Base-by-base conservation (phyloP, 2,888 invertebrate species). In the Eudasyphora cyanicolor region DNA sequence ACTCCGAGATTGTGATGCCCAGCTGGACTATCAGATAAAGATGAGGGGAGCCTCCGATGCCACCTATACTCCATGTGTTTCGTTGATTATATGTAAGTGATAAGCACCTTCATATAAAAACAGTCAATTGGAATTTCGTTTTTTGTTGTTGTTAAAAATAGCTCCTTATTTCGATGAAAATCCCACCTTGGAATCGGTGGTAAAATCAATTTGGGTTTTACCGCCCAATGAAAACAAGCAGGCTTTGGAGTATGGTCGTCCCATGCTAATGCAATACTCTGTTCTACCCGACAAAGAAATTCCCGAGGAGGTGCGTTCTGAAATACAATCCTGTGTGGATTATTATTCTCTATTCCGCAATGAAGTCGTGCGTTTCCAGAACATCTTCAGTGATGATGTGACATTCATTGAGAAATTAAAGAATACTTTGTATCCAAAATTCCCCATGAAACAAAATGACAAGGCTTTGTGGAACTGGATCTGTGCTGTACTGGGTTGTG, bases 141-240 rank as follows among this genome's bases (percentile, higher is more conserved):
- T 29, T n/a, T 69, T 76, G 86, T 86, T 77, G 38, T 42, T 64
- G 82, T 82, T 93, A 38, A 38, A 2, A 12, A 45, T 90, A 97
- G 97, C 97, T 45, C 97, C 97, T 0, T 97, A 97, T 89, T 96
- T 96, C 89, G 95, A 95, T 80, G 96, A 96, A 89, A 96, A 95
- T 88, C 94, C 95, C 74, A 96, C 96, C 27, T 92, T 96, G 86
- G 97, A 97, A 89, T 97, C 98, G 0, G 95, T 95, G 62, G 94
- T 97, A 14, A 95, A 96, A 84, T 95, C 97, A 77, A 98, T 97
- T 92, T 98, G 98, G 98, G 97, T 98, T 3, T 95, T 97, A 93
- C 98, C 98, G n/a, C 98, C 98, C 1, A 96, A 97, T 57, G 98
- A 98, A 93, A 96, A 96, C 89, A 95, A 97, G 87, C 97, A 97